These are phyloP conservation scores for Callopanchax toddi DNA, from an alignment of 2,113 vertebrate species.

Conservation along the genomic window DNA sequence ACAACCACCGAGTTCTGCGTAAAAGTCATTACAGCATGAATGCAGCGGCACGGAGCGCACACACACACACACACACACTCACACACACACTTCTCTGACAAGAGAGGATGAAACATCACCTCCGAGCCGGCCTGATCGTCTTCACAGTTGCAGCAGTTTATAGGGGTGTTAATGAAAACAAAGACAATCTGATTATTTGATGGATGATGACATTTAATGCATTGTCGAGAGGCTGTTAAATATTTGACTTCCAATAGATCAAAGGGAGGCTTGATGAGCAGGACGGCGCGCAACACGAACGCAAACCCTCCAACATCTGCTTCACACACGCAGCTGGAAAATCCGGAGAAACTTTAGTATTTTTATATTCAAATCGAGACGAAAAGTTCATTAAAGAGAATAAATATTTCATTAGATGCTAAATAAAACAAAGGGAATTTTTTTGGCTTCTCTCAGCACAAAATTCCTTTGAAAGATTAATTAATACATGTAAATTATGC, in stretches of 20 bases:
- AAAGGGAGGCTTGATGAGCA: constrained; percentile 8
- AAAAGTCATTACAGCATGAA: constrained; percentile 82
- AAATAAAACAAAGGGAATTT: constrained; percentile 99
- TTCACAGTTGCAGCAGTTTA: constrained; percentile 30
- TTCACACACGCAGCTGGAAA: background rate
- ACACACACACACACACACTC: background rate
- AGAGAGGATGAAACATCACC: constrained; percentile 32
- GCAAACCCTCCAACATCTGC: constrained; percentile 63
- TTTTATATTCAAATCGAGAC: constrained; percentile 99
- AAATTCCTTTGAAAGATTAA: constrained; percentile 99
- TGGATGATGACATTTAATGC: constrained; percentile 17
- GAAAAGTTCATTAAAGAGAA: constrained; percentile 99
- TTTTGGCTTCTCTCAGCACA: constrained; percentile 99
- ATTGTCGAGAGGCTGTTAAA: constrained; percentile 8
- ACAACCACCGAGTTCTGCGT: constrained; percentile 70
- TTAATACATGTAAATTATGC: constrained; percentile 99
- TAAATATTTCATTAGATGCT: constrained; percentile 99
- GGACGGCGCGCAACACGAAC: background rate
- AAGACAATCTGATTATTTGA: constrained; percentile 21
- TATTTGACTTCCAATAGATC: constrained; percentile 7
- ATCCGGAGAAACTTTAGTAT: constrained; percentile 86
- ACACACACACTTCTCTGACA: background rate
- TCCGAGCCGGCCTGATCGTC: constrained; percentile 25
- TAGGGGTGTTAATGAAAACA: constrained; percentile 43
- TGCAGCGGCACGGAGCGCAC: constrained; percentile 55